phyloP scores from a whole-genome alignment of 2,113 vertebrate genomes.

The Pseudorhombus dupliciocellatus region DNA sequence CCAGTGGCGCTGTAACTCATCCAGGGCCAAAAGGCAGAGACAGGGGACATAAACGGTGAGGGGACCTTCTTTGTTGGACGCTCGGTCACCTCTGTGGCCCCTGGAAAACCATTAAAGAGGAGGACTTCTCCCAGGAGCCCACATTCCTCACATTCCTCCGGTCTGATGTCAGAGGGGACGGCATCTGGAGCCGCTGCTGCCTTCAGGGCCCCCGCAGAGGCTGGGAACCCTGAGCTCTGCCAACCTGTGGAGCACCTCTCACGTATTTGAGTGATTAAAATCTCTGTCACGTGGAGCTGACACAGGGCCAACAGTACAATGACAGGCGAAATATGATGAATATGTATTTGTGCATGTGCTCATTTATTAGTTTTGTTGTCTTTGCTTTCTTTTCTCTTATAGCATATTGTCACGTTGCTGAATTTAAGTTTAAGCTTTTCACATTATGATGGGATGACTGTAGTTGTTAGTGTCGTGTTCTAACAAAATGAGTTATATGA shows the following conservation, averaged over 20 bases:
- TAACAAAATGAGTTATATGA: no score
- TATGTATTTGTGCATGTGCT: no score
- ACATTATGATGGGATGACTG: no score
- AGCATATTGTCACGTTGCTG: no score
- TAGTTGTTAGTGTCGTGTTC: no score
- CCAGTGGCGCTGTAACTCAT: conserved; percentile 49
- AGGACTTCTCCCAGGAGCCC: conserved; percentile 78
- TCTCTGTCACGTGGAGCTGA: no score
- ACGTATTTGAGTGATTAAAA: no score
- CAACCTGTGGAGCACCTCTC: neutral
- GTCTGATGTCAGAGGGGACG: conserved; percentile 80
- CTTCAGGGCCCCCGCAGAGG: conserved; percentile 8
- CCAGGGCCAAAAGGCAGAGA: conserved; percentile 43
- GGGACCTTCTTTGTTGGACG: conserved; percentile 66
- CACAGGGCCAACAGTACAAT: no score
- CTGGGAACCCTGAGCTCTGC: neutral
- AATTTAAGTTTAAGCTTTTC: no score
- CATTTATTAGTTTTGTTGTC: no score
- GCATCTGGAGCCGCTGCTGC: conserved; percentile 56
- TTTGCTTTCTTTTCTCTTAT: no score
- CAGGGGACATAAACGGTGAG: conserved; percentile 52
- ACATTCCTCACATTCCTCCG: conserved; percentile 79
- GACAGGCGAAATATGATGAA: no score
- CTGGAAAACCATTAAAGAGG: conserved; percentile 77
- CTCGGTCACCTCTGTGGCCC: conserved; percentile 74